These are phyloP conservation scores for Sternotherus odoratus DNA, from an alignment of 2,797 vertebrate species.

Conservation along the genomic window DNA sequence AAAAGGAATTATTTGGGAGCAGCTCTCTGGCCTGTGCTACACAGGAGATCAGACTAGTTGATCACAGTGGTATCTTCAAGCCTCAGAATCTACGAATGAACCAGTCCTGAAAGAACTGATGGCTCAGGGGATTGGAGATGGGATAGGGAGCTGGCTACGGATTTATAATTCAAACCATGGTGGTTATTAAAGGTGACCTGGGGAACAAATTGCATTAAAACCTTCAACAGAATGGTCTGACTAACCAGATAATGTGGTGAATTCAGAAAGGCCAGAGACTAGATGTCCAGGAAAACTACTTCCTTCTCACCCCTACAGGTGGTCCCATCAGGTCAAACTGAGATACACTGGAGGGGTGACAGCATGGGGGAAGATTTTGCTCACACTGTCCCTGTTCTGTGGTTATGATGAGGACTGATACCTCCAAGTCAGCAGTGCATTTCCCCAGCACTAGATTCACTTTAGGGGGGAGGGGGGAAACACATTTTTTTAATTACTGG, in stretches of 20 bases:
- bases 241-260: neutral
- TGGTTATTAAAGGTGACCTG: slow-evolving; percentile 24
- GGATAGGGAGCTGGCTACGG: neutral
- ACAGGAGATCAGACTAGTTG: neutral
- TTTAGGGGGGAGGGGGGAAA: neutral
- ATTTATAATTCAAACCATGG: neutral
- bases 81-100: neutral
- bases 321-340: neutral
- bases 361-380: neutral
- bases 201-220: neutral
- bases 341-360: rapidly evolving
- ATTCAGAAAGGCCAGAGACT: neutral
- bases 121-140: neutral
- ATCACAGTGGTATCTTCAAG: neutral
- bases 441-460: neutral
- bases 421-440: neutral
- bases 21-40: neutral
- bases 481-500: neutral
- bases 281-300: neutral
- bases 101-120: neutral
- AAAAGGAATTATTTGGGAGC: neutral
- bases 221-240: neutral
- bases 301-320: neutral
- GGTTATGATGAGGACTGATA: neutral
- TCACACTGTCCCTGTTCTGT: neutral